Conservation (phyloP, 1,140 invertebrate genomes). For the Rhizoglyphus robini region DNA sequence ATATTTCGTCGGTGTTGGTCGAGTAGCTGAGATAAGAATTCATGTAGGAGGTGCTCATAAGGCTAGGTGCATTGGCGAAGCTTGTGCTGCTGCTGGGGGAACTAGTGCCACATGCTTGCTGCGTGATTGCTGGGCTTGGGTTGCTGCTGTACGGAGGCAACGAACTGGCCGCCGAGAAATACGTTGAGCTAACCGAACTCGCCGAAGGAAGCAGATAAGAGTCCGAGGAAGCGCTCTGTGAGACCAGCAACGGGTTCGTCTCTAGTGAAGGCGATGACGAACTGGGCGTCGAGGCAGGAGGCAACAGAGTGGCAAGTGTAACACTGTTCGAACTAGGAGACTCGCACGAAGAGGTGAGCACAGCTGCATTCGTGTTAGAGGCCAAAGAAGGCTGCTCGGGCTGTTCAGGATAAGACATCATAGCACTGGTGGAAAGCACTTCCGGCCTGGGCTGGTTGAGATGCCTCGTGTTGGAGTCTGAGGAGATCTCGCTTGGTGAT, state of each 20-base stretch:
- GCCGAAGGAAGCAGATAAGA: neutral
- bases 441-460: too few relatives aligned
- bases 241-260: slow-evolving; percentile 17
- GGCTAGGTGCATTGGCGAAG: neutral
- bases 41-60: neutral
- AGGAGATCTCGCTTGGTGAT: slow-evolving; percentile 37
- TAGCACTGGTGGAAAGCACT: too few relatives aligned
- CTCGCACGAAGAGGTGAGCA: neutral
- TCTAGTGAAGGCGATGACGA: slow-evolving; percentile 16
- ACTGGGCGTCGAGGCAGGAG: neutral
- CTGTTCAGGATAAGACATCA: too few relatives aligned
- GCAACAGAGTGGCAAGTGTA: neutral
- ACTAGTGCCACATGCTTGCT: neutral
- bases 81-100: neutral
- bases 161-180: neutral
- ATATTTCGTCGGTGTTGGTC: slow-evolving; percentile 29
- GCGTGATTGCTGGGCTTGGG: too few relatives aligned
- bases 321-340: neutral
- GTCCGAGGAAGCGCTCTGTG: too few relatives aligned
- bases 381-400: too few relatives aligned
- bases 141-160: too few relatives aligned
- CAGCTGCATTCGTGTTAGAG: neutral
- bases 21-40: neutral
- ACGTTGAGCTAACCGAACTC: neutral
- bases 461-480: too few relatives aligned